Evolutionary conservation across 2,888 invertebrate genomes (phyloP).

Genomic region (Sclerodermus sp.): DNA sequence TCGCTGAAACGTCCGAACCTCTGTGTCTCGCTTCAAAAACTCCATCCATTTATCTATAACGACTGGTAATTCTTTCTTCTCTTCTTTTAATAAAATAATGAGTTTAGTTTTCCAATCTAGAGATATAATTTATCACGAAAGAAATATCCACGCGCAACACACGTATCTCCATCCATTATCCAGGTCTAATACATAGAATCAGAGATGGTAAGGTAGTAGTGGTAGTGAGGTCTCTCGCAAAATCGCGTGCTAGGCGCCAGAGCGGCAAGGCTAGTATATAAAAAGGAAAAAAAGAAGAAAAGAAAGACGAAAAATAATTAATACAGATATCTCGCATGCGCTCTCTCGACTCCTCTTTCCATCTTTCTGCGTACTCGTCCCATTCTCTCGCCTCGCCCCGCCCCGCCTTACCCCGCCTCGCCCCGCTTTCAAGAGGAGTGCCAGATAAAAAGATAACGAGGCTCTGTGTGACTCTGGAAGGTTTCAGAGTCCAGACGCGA

Average conservation of each 20-base stretch:
- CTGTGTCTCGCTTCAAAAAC: too few species aligned
- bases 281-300: constrained; percentile 38
- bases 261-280: constrained; percentile 24
- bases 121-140: neutral
- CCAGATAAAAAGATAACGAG: constrained; percentile 46
- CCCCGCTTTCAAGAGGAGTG: constrained; percentile 23
- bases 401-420: constrained; percentile 14
- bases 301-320: constrained; percentile 51
- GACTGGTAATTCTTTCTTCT: too few species aligned
- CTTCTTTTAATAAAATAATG: too few species aligned
- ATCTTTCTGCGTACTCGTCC: constrained; percentile 13
- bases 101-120: neutral
- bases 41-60: too few species aligned
- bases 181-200: too few species aligned
- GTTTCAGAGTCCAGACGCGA: constrained; percentile 33
- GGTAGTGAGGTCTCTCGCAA: constrained; percentile 21
- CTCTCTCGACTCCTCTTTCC: constrained; percentile 23
- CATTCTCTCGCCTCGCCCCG: constrained; percentile 3
- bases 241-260: constrained; percentile 23
- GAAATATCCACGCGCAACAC: too few species aligned
- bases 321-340: constrained; percentile 48
- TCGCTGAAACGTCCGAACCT: too few species aligned
- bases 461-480: constrained; percentile 39
- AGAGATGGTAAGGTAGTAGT: constrained; percentile 1
- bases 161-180: too few species aligned